Evolutionary conservation across 2,797 vertebrate species (phyloP).

Genomic region (Sparus aurata): DNA sequence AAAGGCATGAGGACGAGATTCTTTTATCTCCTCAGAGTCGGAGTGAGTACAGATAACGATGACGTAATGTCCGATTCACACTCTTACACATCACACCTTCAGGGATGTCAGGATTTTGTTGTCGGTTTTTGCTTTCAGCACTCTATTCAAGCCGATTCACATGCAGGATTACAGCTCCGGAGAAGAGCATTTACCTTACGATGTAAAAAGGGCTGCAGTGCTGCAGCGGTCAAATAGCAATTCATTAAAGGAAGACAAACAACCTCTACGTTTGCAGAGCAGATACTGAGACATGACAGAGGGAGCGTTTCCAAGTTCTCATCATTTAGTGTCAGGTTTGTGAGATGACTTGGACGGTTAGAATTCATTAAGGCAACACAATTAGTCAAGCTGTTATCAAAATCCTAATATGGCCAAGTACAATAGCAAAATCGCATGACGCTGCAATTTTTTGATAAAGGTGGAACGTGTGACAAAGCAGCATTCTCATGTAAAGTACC

Average conservation of each 20-base stretch:
- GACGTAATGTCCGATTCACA: constrained; percentile 35
- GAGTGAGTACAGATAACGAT: constrained; percentile 35
- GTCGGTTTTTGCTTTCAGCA: background rate
- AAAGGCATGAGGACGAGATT: constrained; percentile 23
- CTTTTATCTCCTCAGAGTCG: constrained; percentile 48
- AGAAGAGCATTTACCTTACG: background rate
- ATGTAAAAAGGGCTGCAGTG: background rate
- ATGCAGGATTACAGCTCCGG: background rate
- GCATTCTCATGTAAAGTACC: too few species aligned
- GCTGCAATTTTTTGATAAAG: too few species aligned
- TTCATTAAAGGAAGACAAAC: background rate
- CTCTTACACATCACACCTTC: constrained; percentile 6
- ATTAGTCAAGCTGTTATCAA: too few species aligned
- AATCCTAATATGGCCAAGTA: too few species aligned
- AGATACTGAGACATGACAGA: background rate
- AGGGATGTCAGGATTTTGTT: background rate
- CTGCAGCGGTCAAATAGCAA: background rate
- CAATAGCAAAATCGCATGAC: too few species aligned
- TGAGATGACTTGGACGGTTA: background rate
- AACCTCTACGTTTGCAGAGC: background rate
- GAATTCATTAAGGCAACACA: background rate
- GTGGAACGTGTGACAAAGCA: too few species aligned
- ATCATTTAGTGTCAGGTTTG: background rate
- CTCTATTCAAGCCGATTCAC: background rate
- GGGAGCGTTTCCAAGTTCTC: background rate